These are phyloP conservation scores for Eugnorisma glareosa DNA, from an alignment of 2,888 invertebrate species.

Conservation along the genomic window DNA sequence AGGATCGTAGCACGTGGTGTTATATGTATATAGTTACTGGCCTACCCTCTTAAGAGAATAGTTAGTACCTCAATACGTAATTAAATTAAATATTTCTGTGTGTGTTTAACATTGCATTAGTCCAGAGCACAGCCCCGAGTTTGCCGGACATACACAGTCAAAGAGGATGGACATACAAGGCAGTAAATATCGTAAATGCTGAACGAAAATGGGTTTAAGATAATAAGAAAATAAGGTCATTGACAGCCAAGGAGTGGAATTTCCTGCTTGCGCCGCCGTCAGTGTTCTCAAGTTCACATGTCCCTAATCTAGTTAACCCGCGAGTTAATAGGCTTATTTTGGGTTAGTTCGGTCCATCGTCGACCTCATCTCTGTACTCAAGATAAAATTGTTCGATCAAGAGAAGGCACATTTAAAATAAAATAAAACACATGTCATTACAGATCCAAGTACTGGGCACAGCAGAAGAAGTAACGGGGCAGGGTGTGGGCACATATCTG, in stretches of 20 bases:
- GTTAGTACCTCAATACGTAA: background rate
- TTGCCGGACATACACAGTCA: too few relatives aligned
- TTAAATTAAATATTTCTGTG: background rate
- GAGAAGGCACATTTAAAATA: too few relatives aligned
- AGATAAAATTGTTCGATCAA: too few relatives aligned
- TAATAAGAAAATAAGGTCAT: background rate
- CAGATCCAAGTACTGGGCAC: conserved; percentile 89
- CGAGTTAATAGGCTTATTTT: too few relatives aligned
- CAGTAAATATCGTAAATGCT: background rate
- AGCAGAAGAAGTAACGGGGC: conserved; percentile 83
- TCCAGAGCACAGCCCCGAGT: too few relatives aligned
- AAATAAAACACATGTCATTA: background rate
- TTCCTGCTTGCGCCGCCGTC: too few relatives aligned
- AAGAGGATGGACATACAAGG: background rate
- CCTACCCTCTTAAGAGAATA: background rate
- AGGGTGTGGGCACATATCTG: conserved; percentile 86
- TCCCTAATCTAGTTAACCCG: too few relatives aligned
- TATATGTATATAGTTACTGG: background rate
- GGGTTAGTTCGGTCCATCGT: too few relatives aligned
- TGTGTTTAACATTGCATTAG: background rate
- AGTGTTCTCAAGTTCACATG: too few relatives aligned
- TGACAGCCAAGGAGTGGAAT: too few relatives aligned
- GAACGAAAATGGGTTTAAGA: background rate
- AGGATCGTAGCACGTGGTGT: background rate
- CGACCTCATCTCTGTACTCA: too few relatives aligned